Percentiles rank a stretch among this genome's conserved stretches.
Evolutionary conservation across 2,888 invertebrate genomes (phyloP).

Genomic region (Arenicola marina): DNA sequence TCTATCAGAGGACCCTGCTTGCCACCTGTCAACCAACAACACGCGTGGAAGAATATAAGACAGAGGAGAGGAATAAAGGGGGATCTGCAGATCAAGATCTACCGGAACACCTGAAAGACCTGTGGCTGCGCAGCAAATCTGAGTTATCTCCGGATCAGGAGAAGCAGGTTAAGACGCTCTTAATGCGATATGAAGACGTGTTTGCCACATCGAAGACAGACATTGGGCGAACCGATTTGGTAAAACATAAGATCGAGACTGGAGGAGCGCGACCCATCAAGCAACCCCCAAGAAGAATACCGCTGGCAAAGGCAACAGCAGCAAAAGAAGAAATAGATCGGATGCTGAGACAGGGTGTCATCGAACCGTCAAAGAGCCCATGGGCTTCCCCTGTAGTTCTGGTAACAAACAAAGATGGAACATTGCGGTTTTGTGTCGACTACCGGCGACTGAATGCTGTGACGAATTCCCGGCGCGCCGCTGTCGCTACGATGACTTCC

Average conservation of each 20-base stretch:
- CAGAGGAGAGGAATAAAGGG: neutral
- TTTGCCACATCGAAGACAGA: neutral
- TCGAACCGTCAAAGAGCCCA: slow-evolving; percentile 11
- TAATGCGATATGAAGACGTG: neutral
- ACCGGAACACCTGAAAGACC: neutral
- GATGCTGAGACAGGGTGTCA: slow-evolving; percentile 9
- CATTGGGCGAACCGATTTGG: neutral
- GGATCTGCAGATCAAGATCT: neutral
- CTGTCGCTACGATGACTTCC: too few relatives aligned
- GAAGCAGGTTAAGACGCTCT: neutral
- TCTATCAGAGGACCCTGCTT: neutral
- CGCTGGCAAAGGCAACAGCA: neutral
- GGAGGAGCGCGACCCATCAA: neutral
- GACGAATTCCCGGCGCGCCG: too few relatives aligned
- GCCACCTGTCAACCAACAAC: neutral
- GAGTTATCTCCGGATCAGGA: neutral
- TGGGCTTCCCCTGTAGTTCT: slow-evolving; percentile 18
- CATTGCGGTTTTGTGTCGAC: slow-evolving; percentile 27
- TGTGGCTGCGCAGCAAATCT: neutral
- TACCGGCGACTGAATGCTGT: slow-evolving; percentile 12
- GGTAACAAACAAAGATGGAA: slow-evolving; percentile 25
- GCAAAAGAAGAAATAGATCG: neutral
- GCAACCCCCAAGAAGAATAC: neutral
- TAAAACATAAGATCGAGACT: neutral
- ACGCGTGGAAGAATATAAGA: neutral